These are phyloP conservation scores for Iguana delicatissima DNA, from an alignment of 2,797 vertebrate species.

Conservation along the genomic window DNA sequence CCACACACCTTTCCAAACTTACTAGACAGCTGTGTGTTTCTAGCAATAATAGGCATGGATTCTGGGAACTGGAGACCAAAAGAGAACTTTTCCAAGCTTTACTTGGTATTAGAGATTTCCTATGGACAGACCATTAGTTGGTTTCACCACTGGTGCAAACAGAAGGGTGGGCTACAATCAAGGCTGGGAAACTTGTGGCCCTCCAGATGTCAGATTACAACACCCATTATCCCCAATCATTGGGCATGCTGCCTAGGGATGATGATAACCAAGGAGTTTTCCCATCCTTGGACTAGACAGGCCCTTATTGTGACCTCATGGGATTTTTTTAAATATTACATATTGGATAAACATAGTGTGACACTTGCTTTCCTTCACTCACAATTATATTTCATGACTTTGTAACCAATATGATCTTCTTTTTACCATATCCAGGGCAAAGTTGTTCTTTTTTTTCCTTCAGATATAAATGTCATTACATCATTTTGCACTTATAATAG, in stretches of 20 bases:
- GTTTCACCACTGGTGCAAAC: neutral
- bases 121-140: no score
- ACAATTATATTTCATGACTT: slow-evolving; percentile 72
- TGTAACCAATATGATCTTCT: slow-evolving; percentile 75
- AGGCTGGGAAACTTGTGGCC: neutral
- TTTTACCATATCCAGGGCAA: slow-evolving; percentile 70
- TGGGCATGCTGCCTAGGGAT: neutral
- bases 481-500: slow-evolving; percentile 68
- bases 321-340: slow-evolving; percentile 2
- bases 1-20: slow-evolving; percentile 49
- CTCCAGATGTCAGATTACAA: neutral
- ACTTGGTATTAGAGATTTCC: no score
- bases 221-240: neutral
- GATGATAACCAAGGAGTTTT: neutral
- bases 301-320: neutral
- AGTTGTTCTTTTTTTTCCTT: slow-evolving; percentile 35
- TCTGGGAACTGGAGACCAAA: no score
- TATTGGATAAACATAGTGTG: slow-evolving; percentile 66
- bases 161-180: neutral
- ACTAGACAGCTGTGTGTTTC: accelerated
- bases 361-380: slow-evolving; percentile 53
- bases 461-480: slow-evolving; percentile 70
- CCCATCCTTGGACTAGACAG: neutral
- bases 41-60: neutral
- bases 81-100: no score